Base-by-base conservation (phyloP, 2,888 invertebrate species). In the Dolichopus griseipennis region DNA sequence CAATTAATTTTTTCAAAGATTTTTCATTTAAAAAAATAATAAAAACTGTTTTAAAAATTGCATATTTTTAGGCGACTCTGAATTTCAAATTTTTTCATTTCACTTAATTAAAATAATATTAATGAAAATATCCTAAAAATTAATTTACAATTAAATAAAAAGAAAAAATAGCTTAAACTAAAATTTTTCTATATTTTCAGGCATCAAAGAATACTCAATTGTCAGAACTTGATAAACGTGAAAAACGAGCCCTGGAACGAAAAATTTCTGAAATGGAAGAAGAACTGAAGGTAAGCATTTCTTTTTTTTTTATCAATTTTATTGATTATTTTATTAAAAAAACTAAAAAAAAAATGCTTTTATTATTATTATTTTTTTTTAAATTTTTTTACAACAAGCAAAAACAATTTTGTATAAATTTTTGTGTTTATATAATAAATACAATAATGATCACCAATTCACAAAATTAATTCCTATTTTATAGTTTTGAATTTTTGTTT, bases 221-320 rank as follows among this genome's bases (percentile, higher is more conserved):
- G 74, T 90, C 90, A 72, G 91, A 91, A 82, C 82, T 88, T 76
- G 95, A 96, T 82, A 95, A 95, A 83, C 87, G 96, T 80, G 97
- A 97, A 85, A 91, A 92, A 85, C 86, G 96, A 83, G 94, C 95
- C 72, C 91, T 97, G 90, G 97, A 97, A 83, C 86, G 96, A 77
- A 97, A 95, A 83, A 85, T 97, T 74, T 95, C 96, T 64, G 97
- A 97, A 86, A 93, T 96, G 93, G 97, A 97, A 83, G 97, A 97
- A 83, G 97, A 97, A 85, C 85, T 97, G 75, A 96, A 95, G 92
- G 96, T 96, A 87, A 83, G 78, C 78, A 72, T n/a, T n/a, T n/a
- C n/a, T n/a, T n/a, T n/a, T n/a, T n/a, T 69, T 73, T 70, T 68
- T 72, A n/a, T n/a, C n/a, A n/a, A 37, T 22, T 34, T 65, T 65